Evolutionary conservation across 2,113 vertebrate species (phyloP).

Genomic region (Leucopsar rothschildi): DNA sequence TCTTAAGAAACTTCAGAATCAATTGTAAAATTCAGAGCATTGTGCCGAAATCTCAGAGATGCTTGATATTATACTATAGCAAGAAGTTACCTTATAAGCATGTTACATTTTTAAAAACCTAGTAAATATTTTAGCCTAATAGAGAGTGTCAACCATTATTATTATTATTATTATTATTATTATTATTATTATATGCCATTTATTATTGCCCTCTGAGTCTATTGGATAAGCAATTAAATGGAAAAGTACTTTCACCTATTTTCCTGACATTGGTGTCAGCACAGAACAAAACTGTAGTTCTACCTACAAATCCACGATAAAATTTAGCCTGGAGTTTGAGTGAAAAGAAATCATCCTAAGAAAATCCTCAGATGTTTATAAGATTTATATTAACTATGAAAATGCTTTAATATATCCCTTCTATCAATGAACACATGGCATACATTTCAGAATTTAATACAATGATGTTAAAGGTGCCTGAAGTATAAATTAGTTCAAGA

Average conservation of each 20-base stretch:
- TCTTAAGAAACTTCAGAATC: neutral
- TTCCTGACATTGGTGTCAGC: neutral
- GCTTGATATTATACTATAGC: neutral
- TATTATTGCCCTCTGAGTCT: neutral
- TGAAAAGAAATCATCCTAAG: neutral
- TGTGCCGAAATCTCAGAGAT: neutral
- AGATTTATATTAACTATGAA: neutral
- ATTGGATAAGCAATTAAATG: neutral
- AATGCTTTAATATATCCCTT: neutral
- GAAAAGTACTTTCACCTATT: neutral
- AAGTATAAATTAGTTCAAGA: neutral
- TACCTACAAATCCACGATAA: neutral
- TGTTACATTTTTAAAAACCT: neutral
- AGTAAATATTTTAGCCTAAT: neutral
- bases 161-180: too few species aligned
- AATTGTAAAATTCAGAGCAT: neutral
- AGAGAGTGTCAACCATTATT: neutral
- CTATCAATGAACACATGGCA: neutral
- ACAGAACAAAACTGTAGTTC: neutral
- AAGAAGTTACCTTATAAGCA: neutral
- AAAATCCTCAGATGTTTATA: neutral
- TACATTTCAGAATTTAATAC: neutral
- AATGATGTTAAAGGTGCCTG: neutral
- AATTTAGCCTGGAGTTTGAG: neutral
- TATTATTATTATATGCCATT: neutral